Evolutionary conservation across 1,140 invertebrate genomes (phyloP), one percentile per base, ranked within the genome.

Genomic region (Chrysopa pallens): DNA sequence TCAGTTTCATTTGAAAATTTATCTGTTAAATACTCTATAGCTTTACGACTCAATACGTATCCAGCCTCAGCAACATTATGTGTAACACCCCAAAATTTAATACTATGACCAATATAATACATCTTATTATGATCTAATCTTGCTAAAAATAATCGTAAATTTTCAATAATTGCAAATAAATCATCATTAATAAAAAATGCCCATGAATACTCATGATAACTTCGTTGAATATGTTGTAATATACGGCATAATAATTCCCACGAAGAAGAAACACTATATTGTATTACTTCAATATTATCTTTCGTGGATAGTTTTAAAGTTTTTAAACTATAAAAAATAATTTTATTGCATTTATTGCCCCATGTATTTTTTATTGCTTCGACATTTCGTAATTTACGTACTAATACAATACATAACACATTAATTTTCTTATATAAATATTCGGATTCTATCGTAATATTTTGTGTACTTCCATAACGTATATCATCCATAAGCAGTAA

Each of bases 51-150:
- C 36, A 72, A 54, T 36, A 67, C 67, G 50, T 66, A 70, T 23
- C 68, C 69, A 29, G 66, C 64, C 46, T 65, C 50, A 31, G 62
- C 67, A 7, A 62, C 51, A 49, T 72, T 72, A 37, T 70, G 71
- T 12, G 52, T 46, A 40, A 62, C 57, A 13, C 58, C 60, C 68
- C 68, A 70, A 14, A 69, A 52, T 37, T 52, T 48, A 23, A 67
- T 52, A 1, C 64, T 46, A 47, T 70, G 66, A 38, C 69, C 68
- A 28, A 72, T 50, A 54, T 72, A 72, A 54, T 64, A 56, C n/a
- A 53, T 53, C 8, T 61, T 15, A 4, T 50, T 50, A 29, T 51
- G 45, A 50, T 69, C 48, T 23, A 67, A 42, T 0, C 58, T 46
- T 11, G 62, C 63, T 8, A 70, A 46, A 23, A 67, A 49, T 12